Evolutionary conservation across 2,113 vertebrate genomes (phyloP), one percentile per base, ranked within the genome.

Genomic region (Amia ocellicauda): DNA sequence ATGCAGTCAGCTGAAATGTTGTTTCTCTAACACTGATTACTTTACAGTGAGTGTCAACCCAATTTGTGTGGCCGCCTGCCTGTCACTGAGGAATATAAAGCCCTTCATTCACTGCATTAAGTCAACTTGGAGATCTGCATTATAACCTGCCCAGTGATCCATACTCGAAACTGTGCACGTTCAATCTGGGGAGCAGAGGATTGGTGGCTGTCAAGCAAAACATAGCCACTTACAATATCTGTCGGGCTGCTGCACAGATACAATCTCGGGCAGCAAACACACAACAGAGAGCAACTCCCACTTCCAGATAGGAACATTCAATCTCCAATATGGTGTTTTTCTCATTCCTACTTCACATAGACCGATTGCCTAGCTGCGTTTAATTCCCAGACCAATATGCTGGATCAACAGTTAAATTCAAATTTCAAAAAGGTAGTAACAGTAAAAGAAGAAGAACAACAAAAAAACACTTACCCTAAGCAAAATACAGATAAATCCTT

Each of bases 231-330:
- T 58, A 58, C 16, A 31, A 19, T 4, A 13, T 3, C 2, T 29
- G 3, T 29, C 5, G 26, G 55, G 55, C 17, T 3, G 16, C 28
- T 16, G 78, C 66, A 72, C 42, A 53, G 17, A 8, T 7, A 60
- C 23, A 68, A 50, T 59, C 57, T 58, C 41, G 55, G 20, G 54
- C 41, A 62, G 23, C 13, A 55, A 20, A 60, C 49, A 45, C 24
- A 51, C 54, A 55, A 76, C 70, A 75, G 69, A 66, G 69, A 66
- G 74, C 70, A 73, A 70, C 65, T 73, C 66, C 75, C 67, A 53
- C 56, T 43, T 67, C 68, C 36, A 64, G 66, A 69, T 49, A 69
- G 73, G 75, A 71, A 55, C 23, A 55, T 63, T 68, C 66, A 74
- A 63, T 54, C 59, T 50, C 74, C 27, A 62, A 58, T 19, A 10